Evolutionary conservation across 2,888 invertebrate genomes (phyloP).

Genomic region (Sarcophaga variegata): DNA sequence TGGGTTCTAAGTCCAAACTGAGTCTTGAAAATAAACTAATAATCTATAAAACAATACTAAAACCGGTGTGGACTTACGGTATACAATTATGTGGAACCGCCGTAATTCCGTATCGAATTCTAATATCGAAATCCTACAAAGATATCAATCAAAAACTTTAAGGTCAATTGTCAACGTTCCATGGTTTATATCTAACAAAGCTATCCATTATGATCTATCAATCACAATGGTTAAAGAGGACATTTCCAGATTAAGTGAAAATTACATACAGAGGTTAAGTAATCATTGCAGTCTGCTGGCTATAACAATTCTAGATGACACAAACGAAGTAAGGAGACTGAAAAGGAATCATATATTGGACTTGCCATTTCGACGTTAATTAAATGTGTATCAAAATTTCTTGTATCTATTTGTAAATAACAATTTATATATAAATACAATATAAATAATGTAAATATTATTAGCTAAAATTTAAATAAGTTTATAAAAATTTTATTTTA

Average conservation of each 20-base stretch:
- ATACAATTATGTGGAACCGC: background rate
- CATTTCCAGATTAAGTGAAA: constrained; percentile 8
- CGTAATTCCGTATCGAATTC: background rate
- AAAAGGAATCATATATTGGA: background rate
- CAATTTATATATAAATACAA: no score
- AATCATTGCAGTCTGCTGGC: background rate
- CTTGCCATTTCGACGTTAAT: constrained; percentile 2
- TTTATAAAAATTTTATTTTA: background rate
- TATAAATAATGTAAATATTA: no score
- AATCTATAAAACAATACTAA: background rate
- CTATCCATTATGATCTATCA: background rate
- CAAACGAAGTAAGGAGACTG: background rate
- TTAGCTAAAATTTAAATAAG: no score
- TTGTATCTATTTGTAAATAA: no score
- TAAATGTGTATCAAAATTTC: no score
- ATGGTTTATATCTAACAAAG: constrained; percentile 15
- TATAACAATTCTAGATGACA: background rate
- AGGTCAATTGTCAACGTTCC: constrained; percentile 10
- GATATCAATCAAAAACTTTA: constrained; percentile 20
- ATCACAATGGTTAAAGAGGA: background rate
- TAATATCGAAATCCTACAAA: constrained; percentile 5
- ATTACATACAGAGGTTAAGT: background rate
- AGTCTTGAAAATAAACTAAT: constrained; percentile 6
- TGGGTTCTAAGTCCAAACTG: background rate
- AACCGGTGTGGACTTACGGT: constrained; percentile 1